A percentile compares a stretch with the other conserved stretches of the same genome.
Evolutionary conservation across 1,140 invertebrate genomes (phyloP).

Genomic region (Apis laboriosa): DNA sequence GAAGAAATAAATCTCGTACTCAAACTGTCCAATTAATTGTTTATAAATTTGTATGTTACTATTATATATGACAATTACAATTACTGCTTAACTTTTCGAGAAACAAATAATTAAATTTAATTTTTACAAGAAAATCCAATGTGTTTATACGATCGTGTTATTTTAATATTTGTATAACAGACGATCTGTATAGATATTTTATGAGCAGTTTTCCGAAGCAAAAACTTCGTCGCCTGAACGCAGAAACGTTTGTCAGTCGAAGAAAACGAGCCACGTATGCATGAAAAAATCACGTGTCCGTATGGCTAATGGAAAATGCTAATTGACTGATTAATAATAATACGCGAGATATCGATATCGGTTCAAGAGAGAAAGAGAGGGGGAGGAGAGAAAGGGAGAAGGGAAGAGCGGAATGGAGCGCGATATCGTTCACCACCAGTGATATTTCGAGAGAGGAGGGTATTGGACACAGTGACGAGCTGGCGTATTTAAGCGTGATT

Average conservation of each 20-base stretch:
- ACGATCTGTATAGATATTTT: too few relatives aligned
- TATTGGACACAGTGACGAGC: constrained; percentile 21
- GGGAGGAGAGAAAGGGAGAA: constrained; percentile 40
- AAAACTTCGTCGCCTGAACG: too few relatives aligned
- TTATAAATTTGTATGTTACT: too few relatives aligned
- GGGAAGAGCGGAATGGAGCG: constrained; percentile 40
- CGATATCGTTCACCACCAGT: background rate
- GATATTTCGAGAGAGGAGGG: constrained; percentile 22
- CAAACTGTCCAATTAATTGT: too few relatives aligned
- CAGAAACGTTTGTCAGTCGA: background rate
- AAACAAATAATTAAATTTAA: too few relatives aligned
- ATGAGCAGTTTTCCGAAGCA: background rate
- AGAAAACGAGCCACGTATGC: background rate
- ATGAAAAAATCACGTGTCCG: constrained; percentile 5
- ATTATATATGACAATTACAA: too few relatives aligned
- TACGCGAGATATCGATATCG: constrained; percentile 34
- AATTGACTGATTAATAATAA: constrained; percentile 65
- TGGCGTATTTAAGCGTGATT: constrained; percentile 64
- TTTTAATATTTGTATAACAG: too few relatives aligned
- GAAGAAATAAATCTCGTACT: too few relatives aligned
- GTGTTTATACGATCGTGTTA: too few relatives aligned
- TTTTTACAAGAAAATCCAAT: too few relatives aligned
- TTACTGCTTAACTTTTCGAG: too few relatives aligned
- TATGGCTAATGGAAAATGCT: constrained; percentile 48
- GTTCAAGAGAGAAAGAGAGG: constrained; percentile 21